A percentile compares a stretch with the other conserved stretches of the same genome.
Conservation (phyloP, 2,113 vertebrate genomes). For the Hydrolagus affinis region DNA sequence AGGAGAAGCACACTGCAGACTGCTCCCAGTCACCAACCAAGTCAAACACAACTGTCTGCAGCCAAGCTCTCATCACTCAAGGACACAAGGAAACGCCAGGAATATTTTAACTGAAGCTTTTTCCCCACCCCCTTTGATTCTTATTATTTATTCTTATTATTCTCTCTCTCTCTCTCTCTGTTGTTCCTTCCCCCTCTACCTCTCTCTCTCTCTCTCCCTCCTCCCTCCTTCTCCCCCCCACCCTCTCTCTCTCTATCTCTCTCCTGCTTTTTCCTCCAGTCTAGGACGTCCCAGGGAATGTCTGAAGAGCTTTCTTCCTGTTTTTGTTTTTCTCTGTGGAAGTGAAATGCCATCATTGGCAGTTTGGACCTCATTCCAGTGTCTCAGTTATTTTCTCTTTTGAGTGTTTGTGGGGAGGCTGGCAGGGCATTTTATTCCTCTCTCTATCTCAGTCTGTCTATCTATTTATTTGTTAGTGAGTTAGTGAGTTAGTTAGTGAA, state of each 20-base stretch:
- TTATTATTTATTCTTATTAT: too few species aligned
- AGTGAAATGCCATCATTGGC: not conserved
- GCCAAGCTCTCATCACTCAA: constrained; percentile 44
- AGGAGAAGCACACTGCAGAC: constrained; percentile 46
- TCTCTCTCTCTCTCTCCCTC: not conserved
- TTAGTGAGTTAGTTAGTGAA: not conserved
- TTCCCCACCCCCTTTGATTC: too few species aligned
- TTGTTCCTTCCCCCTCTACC: too few species aligned
- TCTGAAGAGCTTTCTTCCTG: too few species aligned
- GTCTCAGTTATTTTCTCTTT: not conserved
- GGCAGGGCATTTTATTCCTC: not conserved
- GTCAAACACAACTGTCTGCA: constrained; percentile 57
- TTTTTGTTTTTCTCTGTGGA: too few species aligned
- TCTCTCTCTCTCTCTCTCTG: too few species aligned
- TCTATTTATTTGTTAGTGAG: not conserved
- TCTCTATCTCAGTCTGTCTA: constrained; percentile 33
- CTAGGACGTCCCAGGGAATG: constrained; percentile 40
- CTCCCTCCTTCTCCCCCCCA: constrained; percentile 32
- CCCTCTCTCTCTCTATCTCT: too few species aligned
- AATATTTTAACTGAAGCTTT: too few species aligned
- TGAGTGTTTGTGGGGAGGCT: not conserved
- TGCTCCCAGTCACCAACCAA: constrained; percentile 67
- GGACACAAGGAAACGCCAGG: constrained; percentile 41
- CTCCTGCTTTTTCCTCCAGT: constrained; percentile 40
- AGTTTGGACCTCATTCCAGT: constrained; percentile 13